Evolutionary conservation across 2,113 vertebrate species (phyloP).

Genomic region (Alces alces): DNA sequence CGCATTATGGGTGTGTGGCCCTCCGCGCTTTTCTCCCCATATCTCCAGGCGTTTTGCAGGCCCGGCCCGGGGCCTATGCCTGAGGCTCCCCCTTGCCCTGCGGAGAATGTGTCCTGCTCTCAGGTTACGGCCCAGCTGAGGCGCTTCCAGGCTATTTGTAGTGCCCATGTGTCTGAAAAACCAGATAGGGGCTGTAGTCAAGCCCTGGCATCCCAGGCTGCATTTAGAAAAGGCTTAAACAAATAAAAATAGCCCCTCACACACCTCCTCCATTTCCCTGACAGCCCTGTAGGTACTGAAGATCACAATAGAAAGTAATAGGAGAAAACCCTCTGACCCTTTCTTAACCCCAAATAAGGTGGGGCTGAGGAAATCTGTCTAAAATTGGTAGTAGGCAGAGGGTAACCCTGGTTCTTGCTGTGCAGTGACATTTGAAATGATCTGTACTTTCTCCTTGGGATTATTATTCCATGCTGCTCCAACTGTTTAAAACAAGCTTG

Average conservation of each 20-base stretch:
- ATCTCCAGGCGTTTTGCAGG: neutral
- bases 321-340: neutral
- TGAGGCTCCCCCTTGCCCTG: conserved; percentile 25
- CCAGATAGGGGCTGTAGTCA: conserved; percentile 15
- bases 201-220: conserved; percentile 25
- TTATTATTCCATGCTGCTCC: neutral
- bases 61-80: neutral
- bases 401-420: neutral
- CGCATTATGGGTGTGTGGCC: neutral
- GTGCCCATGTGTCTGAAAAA: conserved; percentile 66
- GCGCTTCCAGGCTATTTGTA: conserved; percentile 69
- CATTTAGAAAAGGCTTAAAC: conserved; percentile 38
- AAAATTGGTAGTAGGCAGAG: too few species aligned
- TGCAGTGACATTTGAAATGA: neutral
- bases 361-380: neutral
- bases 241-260: conserved; percentile 33
- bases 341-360: neutral
- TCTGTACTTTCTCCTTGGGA: neutral
- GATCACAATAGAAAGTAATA: neutral
- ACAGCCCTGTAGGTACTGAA: too few species aligned
- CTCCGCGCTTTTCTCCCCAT: neutral
- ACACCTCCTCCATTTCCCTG: neutral
- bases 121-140: conserved; percentile 34
- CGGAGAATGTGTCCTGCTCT: conserved; percentile 52
- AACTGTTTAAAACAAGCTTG: neutral